Evolutionary conservation across 2,113 vertebrate species (phyloP).

Genomic region (Urocolius indicus): DNA sequence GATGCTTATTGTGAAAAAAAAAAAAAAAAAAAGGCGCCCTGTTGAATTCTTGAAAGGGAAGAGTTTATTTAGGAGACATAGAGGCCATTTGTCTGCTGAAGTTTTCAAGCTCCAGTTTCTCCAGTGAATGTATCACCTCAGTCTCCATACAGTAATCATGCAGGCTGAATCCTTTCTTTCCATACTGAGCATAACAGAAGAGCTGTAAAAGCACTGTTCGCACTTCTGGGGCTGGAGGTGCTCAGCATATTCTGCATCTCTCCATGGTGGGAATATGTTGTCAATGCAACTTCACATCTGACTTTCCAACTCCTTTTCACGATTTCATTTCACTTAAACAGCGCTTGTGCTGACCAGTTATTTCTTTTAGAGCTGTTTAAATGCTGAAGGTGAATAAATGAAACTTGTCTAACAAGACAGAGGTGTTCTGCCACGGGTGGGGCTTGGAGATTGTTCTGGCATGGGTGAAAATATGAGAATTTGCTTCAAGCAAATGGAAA

Average conservation of each 20-base stretch:
- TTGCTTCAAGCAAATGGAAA: conserved; percentile 44
- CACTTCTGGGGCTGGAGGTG: neutral
- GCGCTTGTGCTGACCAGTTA: neutral
- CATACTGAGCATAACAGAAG: neutral
- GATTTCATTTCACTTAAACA: neutral
- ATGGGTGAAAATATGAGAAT: neutral
- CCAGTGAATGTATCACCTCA: neutral
- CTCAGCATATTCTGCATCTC: neutral
- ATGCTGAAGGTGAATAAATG: conserved; percentile 8
- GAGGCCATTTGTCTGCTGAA: neutral
- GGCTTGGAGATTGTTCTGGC: conserved; percentile 1
- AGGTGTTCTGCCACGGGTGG: conserved; percentile 8
- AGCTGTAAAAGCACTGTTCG: neutral
- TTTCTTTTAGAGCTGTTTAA: conserved; percentile 1
- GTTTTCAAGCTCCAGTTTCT: conserved; percentile 28
- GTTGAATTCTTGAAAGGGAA: neutral
- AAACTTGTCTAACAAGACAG: conserved; percentile 37
- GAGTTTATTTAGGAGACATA: neutral
- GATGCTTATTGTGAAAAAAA: neutral
- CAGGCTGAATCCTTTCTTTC: conserved; percentile 10
- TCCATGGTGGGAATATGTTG: neutral
- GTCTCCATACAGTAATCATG: neutral
- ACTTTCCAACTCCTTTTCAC: neutral
- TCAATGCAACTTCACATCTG: neutral
- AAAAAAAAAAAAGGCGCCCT: no score